These are phyloP conservation scores for Suncus etruscus DNA, from an alignment of 2,113 vertebrate genomes.

Conservation along the genomic window DNA sequence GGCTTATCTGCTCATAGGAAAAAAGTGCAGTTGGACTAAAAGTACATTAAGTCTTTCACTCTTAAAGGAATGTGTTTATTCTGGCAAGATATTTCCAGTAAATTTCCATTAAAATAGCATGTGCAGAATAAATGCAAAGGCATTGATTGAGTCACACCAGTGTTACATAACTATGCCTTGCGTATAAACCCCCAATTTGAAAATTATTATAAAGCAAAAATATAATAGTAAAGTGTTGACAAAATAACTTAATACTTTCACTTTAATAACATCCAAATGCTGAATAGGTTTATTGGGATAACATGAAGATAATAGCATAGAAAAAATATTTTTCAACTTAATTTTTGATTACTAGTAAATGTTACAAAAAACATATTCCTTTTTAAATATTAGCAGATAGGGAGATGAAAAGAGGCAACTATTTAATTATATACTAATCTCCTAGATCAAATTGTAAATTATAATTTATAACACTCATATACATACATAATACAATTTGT, in stretches of 20 bases:
- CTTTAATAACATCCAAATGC: slow-evolving; percentile 63
- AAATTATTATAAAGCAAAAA: slow-evolving; percentile 50
- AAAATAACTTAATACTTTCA: slow-evolving; percentile 52
- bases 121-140: slow-evolving; percentile 50
- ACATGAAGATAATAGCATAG: slow-evolving; percentile 41
- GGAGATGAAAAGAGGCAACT: background rate
- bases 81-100: slow-evolving; percentile 71
- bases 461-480: too few relatives aligned
- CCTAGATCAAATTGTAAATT: background rate
- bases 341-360: background rate
- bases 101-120: slow-evolving; percentile 77
- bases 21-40: slow-evolving; percentile 60
- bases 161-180: slow-evolving; percentile 50
- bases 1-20: slow-evolving; percentile 70
- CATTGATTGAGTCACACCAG: slow-evolving; percentile 19
- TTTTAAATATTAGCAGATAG: background rate
- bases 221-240: slow-evolving; percentile 29
- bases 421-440: background rate
- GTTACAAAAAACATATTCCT: background rate
- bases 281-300: slow-evolving; percentile 32
- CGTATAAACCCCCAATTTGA: slow-evolving; percentile 50
- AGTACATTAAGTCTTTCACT: slow-evolving; percentile 62
- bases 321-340: background rate
- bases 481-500: too few relatives aligned
- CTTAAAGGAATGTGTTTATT: slow-evolving; percentile 76